phyloP scores from a whole-genome alignment of 30 jellyfish, hydroid and myxozoan species.

The Nemopilema nomurai region DNA sequence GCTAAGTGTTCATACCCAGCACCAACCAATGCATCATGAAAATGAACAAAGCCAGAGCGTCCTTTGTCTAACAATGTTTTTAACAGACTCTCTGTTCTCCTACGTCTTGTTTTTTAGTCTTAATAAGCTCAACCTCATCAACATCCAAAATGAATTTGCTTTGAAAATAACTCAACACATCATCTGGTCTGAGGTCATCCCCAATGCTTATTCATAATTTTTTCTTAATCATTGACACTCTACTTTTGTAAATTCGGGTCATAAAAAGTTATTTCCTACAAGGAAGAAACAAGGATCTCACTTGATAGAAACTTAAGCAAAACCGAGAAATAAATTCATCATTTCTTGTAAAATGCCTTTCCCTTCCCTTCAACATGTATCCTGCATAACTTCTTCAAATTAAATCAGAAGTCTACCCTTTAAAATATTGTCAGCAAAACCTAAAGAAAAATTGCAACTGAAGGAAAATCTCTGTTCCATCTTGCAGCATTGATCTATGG shows the following conservation, averaged over 20 bases:
- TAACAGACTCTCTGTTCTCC: conserved; percentile 56
- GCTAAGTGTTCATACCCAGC: conserved; percentile 77
- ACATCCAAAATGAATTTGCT: conserved; percentile 71
- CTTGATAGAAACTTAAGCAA: too few species aligned
- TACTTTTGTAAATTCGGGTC: not conserved
- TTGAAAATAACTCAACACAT: conserved; percentile 75
- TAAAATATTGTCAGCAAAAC: too few species aligned
- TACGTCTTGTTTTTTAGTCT: conserved; percentile 57
- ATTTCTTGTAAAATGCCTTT: not conserved
- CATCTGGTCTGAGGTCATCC: conserved; percentile 66
- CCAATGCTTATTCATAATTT: conserved; percentile 70
- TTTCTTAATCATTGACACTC: not conserved
- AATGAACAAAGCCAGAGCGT: conserved; percentile 51
- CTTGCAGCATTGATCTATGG: too few species aligned
- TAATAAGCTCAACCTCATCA: conserved; percentile 84
- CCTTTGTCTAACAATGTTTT: conserved; percentile 48
- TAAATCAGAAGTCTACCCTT: too few species aligned
- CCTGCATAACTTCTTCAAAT: too few species aligned
- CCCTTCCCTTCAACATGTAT: not conserved
- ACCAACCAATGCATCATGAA: conserved; percentile 77
- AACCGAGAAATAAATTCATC: too few species aligned
- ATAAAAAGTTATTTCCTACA: not conserved
- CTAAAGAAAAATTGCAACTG: too few species aligned
- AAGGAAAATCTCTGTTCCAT: too few species aligned
- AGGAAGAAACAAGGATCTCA: too few species aligned